Evolutionary conservation across 2,888 invertebrate species (phyloP).

Genomic region (Drosophila hamatofila): DNA sequence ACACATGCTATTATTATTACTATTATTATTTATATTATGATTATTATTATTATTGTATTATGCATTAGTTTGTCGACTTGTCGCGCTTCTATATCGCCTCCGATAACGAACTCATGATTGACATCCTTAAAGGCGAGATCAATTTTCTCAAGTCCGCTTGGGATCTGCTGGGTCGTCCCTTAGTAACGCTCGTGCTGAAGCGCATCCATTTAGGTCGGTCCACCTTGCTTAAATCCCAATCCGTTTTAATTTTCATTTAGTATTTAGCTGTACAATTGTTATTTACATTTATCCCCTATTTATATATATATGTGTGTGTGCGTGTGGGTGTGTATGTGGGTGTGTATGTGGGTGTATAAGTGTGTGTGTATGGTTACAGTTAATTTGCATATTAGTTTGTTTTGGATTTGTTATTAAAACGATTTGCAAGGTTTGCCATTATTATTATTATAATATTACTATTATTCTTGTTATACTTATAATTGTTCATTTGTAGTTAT

Average conservation of each 20-base stretch:
- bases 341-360: constrained; percentile 20
- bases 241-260: not conserved
- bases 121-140: constrained; percentile 98
- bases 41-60: constrained; percentile 57
- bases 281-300: constrained; percentile 7
- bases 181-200: constrained; percentile 95
- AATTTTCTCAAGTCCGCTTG: constrained; percentile 99
- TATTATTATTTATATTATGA: constrained; percentile 31
- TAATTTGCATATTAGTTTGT: constrained; percentile 32
- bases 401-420: constrained; percentile 28
- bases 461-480: constrained; percentile 6
- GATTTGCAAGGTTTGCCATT: constrained; percentile 75
- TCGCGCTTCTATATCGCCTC: constrained; percentile 99
- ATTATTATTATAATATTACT: constrained; percentile 61
- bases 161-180: constrained; percentile 98
- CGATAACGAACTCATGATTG: constrained; percentile 98
- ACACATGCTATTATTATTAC: constrained; percentile 13
- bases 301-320: constrained; percentile 16
- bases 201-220: constrained; percentile 93
- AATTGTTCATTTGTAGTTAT: constrained; percentile 11
- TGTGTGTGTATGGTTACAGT: constrained; percentile 24
- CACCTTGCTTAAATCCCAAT: constrained; percentile 30
- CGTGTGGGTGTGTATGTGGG: constrained; percentile 25
- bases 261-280: constrained; percentile 13
- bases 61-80: constrained; percentile 96